A percentile compares a stretch with the other conserved stretches of the same genome.
Conservation (phyloP, 1,140 invertebrate species). For the Drosophila repleta region DNA sequence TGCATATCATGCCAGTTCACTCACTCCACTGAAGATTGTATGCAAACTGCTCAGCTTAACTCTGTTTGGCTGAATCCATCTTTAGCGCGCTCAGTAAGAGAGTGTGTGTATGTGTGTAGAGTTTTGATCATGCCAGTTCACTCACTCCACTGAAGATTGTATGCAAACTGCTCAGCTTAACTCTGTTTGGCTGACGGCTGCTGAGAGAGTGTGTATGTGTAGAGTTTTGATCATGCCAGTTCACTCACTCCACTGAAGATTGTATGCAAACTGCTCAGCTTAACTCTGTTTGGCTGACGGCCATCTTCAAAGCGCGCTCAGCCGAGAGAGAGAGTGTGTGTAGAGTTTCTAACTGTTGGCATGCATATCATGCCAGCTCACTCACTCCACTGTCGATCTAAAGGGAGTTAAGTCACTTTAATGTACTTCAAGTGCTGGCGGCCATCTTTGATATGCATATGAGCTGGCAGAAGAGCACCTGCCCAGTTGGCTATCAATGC, state of each 20-base stretch:
- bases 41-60: too few species aligned
- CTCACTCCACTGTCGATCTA: too few species aligned
- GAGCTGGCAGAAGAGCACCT: background rate
- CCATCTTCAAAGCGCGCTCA: background rate
- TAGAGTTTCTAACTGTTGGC: too few species aligned
- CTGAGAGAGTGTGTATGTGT: background rate
- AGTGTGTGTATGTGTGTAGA: background rate
- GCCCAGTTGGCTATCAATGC: constrained; percentile 4
- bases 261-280: too few species aligned
- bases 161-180: too few species aligned
- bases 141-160: too few species aligned
- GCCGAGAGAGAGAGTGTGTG: background rate
- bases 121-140: too few species aligned
- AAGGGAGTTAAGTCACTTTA: background rate
- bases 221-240: too few species aligned
- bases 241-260: too few species aligned
- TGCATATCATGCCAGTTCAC: too few species aligned
- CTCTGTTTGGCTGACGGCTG: background rate
- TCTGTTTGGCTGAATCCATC: background rate
- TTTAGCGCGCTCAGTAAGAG: background rate
- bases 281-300: background rate
- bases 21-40: too few species aligned
- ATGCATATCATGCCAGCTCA: too few species aligned
- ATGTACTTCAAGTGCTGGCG: background rate
- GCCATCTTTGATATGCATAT: background rate